Evolutionary conservation across 2,797 vertebrate species (phyloP), one percentile per base, ranked within the genome.

Genomic region (Propithecus deckenii): DNA sequence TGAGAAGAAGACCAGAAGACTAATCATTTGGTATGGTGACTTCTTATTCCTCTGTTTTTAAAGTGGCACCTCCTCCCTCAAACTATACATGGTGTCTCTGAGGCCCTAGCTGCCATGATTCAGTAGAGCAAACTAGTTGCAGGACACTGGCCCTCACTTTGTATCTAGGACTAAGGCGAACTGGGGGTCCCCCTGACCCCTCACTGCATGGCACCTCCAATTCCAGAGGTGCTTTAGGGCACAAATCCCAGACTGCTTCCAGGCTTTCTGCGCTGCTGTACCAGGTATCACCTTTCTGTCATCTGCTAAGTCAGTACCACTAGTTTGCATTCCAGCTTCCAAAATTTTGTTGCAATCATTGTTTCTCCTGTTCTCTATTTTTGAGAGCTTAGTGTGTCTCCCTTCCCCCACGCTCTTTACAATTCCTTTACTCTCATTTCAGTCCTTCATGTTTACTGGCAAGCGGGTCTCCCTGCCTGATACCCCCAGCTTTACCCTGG

Each of bases 271-370:
- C 55, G 12, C 25, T 32, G 30, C 55, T 18, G 15, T 1, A 11
- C 74, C 87, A 5, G 41, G 22, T 76, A 38, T 88, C 71, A 13
- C n/a, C 75, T 91, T 95, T 95, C 30, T 48, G 35, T 59, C 41
- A 7, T 87, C 87, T 88, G 67, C 74, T 13, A 63, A 95, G 43
- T 87, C 67, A 67, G 38, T 86, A 81, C 72, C 61, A 13, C 35
- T 65, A 38, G 3, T 43, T 15, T 63, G 41, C 74, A 89, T 95
- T 13, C 65, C 43, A 50, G 67, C 25, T 95, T 90, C 84, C 87
- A 71, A 35, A 35, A 48, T 46, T 52, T 89, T 92, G 46, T 48
- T 76, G 32, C 10, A 32, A 4, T 52, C 55, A 13, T 79, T n/a
- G 18, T 71, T 80, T 89, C 78, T 93, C 84, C 43, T 81, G 38